A percentile compares a stretch with the other conserved stretches of the same genome.
These are phyloP conservation scores for Marasmarcha lunaedactyla DNA, from an alignment of 2,888 invertebrate species.

Conservation along the genomic window DNA sequence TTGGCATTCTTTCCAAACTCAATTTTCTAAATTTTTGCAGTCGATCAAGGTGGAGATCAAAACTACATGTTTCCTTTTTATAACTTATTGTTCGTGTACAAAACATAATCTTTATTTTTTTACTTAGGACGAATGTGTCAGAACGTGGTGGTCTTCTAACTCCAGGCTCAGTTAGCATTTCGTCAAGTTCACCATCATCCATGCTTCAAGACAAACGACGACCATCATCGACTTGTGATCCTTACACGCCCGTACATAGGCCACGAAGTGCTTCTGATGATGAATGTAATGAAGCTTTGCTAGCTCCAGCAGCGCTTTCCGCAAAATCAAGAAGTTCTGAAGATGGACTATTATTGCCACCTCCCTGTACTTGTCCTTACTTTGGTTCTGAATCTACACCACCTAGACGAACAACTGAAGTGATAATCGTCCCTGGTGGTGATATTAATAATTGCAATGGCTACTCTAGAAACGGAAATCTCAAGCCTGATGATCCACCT, in stretches of 20 bases:
- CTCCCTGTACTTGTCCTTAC: slow-evolving; percentile 85
- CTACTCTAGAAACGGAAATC: slow-evolving; percentile 38
- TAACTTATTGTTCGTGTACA: background rate
- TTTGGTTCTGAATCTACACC: slow-evolving; percentile 77
- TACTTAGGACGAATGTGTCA: slow-evolving; percentile 47
- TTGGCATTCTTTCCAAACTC: slow-evolving; percentile 44
- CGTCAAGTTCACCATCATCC: slow-evolving; percentile 59
- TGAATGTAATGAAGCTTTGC: slow-evolving; percentile 46
- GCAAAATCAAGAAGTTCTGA: slow-evolving; percentile 57
- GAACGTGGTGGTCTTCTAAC: slow-evolving; percentile 58
- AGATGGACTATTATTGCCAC: slow-evolving; percentile 72
- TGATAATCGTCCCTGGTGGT: slow-evolving; percentile 68
- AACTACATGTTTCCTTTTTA: background rate
- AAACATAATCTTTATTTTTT: slow-evolving; percentile 1
- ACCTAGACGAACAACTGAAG: slow-evolving; percentile 56
- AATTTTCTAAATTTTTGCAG: slow-evolving; percentile 15
- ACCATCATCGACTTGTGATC: slow-evolving; percentile 45
- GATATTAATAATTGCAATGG: slow-evolving; percentile 56
- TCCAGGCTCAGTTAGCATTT: slow-evolving; percentile 54
- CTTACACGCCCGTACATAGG: slow-evolving; percentile 41
- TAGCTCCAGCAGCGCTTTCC: slow-evolving; percentile 44
- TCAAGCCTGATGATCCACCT: slow-evolving; percentile 47
- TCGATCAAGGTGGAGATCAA: background rate
- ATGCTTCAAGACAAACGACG: slow-evolving; percentile 53
- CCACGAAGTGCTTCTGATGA: slow-evolving; percentile 57